Percentiles rank a stretch among this genome's conserved stretches.
These are phyloP conservation scores for Diplogasteroides magnus DNA, from an alignment of 1,140 invertebrate genomes.

Conservation along the genomic window DNA sequence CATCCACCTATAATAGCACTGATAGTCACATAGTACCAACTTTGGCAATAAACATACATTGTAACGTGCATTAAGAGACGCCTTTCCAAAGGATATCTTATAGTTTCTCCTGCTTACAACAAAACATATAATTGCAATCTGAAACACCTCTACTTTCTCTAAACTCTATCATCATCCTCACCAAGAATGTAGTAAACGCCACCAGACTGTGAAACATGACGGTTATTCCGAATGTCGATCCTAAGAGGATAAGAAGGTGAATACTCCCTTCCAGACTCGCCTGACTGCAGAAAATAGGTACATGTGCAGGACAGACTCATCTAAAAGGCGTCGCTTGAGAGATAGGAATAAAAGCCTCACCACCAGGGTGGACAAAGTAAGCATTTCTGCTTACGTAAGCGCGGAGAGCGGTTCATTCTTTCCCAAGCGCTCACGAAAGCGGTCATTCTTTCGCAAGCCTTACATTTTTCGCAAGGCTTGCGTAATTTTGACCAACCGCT, in stretches of 20 bases:
- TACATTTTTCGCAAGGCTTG: too few species aligned
- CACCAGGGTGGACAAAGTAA: not conserved
- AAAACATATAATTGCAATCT: not conserved
- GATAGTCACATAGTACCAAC: too few species aligned
- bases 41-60: too few species aligned
- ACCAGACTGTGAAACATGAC: not conserved
- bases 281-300: not conserved
- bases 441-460: too few species aligned
- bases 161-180: not conserved
- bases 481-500: not conserved
- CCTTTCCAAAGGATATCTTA: not conserved
- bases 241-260: not conserved
- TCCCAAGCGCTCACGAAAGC: too few species aligned
- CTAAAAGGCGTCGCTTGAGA: not conserved
- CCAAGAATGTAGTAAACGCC: not conserved
- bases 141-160: not conserved
- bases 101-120: not conserved
- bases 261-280: not conserved
- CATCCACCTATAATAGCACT: too few species aligned
- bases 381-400: not conserved
- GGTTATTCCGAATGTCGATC: not conserved
- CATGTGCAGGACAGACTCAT: not conserved
- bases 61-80: not conserved
- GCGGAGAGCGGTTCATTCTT: not conserved
- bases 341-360: not conserved